Percentiles rank a stretch among this genome's conserved stretches.
These are phyloP conservation scores for Lathamus discolor DNA, from an alignment of 2,113 vertebrate species.

Conservation along the genomic window DNA sequence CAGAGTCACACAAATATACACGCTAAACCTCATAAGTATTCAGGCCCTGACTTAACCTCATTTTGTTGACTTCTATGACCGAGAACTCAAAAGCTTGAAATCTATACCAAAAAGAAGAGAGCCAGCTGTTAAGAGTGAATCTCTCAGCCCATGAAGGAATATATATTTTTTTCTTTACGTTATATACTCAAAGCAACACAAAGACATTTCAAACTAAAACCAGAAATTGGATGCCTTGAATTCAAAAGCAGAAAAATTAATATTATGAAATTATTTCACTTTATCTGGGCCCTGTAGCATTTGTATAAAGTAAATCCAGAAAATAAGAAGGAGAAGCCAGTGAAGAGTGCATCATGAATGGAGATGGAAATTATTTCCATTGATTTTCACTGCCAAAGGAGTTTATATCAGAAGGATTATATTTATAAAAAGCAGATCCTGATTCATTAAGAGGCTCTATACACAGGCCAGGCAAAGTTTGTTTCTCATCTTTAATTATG, in stretches of 20 bases:
- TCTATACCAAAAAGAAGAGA: neutral
- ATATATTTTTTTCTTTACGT: neutral
- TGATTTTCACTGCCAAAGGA: conserved; percentile 79
- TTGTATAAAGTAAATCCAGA: conserved; percentile 74
- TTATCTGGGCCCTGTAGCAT: conserved; percentile 64
- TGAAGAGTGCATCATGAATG: conserved; percentile 69
- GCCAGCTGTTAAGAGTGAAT: neutral
- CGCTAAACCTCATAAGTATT: conserved; percentile 5
- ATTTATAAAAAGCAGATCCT: conserved; percentile 73
- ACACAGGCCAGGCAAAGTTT: neutral
- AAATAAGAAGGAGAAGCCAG: conserved; percentile 69
- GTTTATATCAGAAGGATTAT: conserved; percentile 72
- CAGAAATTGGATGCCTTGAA: conserved; percentile 3
- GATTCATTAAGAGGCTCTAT: conserved; percentile 21
- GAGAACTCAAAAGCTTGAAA: conserved; percentile 14
- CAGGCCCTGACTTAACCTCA: conserved; percentile 1
- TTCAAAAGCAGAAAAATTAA: conserved; percentile 37
- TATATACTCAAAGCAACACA: neutral
- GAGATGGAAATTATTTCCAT: conserved; percentile 83
- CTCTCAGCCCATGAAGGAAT: neutral
- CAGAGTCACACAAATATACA: conserved; percentile 22
- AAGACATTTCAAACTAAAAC: conserved; percentile 28
- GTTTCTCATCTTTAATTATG: neutral
- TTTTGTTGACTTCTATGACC: conserved; percentile 19
- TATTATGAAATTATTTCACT: conserved; percentile 50